These are phyloP conservation scores for Diprion similis DNA, from an alignment of 1,140 invertebrate genomes.

Conservation along the genomic window DNA sequence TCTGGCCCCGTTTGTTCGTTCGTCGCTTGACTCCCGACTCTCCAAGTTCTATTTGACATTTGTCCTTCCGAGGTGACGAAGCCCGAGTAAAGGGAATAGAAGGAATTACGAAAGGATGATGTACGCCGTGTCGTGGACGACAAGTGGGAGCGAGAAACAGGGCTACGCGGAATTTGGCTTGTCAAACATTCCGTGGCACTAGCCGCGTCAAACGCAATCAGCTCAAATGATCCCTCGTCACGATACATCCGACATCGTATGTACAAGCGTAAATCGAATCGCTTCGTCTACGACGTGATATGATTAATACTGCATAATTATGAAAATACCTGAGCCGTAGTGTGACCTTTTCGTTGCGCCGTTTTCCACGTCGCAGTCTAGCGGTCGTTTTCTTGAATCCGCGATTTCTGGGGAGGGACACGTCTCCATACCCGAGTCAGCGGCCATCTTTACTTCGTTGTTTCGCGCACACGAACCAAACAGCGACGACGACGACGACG, in stretches of 20 bases:
- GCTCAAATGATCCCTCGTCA: background rate
- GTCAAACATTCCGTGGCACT: background rate
- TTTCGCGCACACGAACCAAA: slow-evolving; percentile 1
- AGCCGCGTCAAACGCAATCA: background rate
- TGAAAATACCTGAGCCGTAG: slow-evolving; percentile 81
- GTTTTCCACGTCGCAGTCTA: slow-evolving; percentile 85
- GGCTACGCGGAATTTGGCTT: background rate
- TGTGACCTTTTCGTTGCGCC: slow-evolving; percentile 87
- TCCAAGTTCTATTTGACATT: background rate
- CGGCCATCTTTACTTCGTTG: slow-evolving; percentile 73
- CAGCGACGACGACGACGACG: slow-evolving; percentile 19
- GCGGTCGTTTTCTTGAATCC: slow-evolving; percentile 84
- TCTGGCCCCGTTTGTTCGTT: background rate
- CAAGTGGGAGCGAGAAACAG: no score
- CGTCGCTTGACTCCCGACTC: background rate
- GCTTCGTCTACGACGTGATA: no score
- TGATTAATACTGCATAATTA: background rate
- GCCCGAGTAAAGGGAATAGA: no score
- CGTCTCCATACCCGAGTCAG: slow-evolving; percentile 83
- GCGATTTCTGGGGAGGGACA: slow-evolving; percentile 81
- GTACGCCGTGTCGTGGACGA: no score
- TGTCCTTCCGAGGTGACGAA: background rate
- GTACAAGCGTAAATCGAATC: no score
- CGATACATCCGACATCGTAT: background rate
- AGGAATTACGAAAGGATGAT: no score